Conservation (phyloP, 2,113 vertebrate genomes). For the Dendrocopos noguchii region DNA sequence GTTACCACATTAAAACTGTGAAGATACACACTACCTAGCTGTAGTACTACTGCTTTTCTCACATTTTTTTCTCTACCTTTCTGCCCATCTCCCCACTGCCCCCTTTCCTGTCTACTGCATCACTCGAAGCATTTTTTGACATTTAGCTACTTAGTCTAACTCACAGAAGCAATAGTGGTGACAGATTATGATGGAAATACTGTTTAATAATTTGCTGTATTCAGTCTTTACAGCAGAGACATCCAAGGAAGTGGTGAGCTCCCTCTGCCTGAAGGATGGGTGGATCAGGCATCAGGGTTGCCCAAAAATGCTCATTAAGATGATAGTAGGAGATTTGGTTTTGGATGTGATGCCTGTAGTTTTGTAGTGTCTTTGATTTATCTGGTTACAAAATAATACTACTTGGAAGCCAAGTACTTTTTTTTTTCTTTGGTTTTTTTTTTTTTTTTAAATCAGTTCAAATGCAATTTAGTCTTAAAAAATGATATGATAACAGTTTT, state of each 20-base stretch:
- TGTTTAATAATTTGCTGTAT: neutral
- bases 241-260: neutral
- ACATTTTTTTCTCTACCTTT: neutral
- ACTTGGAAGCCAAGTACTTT: neutral
- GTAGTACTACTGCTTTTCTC: neutral
- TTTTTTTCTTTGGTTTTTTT: too few species aligned
- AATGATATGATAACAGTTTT: neutral
- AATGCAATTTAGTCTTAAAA: neutral
- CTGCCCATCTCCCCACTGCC: neutral
- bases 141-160: neutral
- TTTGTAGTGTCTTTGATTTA: neutral
- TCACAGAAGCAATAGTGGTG: neutral
- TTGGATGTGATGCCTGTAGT: neutral
- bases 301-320: neutral
- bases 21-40: neutral
- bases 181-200: neutral
- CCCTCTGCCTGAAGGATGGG: neutral
- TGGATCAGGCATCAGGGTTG: neutral
- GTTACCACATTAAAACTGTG: neutral
- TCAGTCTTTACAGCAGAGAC: neutral
- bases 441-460: neutral
- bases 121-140: neutral
- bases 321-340: neutral
- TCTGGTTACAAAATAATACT: neutral
- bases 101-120: neutral